Conservation (phyloP, 2,888 invertebrate species). For the Malthinus flaveolus region DNA sequence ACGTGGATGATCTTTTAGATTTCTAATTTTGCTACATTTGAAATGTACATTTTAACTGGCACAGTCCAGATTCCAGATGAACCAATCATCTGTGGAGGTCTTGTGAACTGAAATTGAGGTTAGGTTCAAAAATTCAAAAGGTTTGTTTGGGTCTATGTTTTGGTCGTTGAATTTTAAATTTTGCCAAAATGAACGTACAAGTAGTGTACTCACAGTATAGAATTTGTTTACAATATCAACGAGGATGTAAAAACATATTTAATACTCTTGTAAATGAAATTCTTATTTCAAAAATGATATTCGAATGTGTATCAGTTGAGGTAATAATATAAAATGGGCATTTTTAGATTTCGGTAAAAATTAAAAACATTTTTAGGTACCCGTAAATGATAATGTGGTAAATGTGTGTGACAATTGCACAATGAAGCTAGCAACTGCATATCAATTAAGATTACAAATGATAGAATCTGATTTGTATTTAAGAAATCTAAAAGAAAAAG, state of each 20-base stretch:
- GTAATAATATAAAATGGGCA: neutral
- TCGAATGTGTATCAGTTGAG: neutral
- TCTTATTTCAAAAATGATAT: neutral
- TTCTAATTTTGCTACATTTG: no score
- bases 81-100: no score
- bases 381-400: slow-evolving; percentile 6
- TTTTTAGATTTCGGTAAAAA: neutral
- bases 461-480: slow-evolving; percentile 17
- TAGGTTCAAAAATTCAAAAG: no score
- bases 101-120: no score
- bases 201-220: neutral
- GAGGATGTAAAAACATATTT: neutral
- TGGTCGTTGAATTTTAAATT: no score
- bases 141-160: no score
- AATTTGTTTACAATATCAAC: neutral
- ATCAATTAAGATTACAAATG: slow-evolving; percentile 12
- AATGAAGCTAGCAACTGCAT: slow-evolving; percentile 4
- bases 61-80: no score
- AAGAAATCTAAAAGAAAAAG: neutral
- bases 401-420: slow-evolving; percentile 15
- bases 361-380: slow-evolving; percentile 9
- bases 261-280: neutral
- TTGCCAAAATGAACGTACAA: no score
- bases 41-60: no score
- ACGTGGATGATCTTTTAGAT: no score